Evolutionary conservation across 2,113 vertebrate species (phyloP).

Genomic region (Bos indicus): DNA sequence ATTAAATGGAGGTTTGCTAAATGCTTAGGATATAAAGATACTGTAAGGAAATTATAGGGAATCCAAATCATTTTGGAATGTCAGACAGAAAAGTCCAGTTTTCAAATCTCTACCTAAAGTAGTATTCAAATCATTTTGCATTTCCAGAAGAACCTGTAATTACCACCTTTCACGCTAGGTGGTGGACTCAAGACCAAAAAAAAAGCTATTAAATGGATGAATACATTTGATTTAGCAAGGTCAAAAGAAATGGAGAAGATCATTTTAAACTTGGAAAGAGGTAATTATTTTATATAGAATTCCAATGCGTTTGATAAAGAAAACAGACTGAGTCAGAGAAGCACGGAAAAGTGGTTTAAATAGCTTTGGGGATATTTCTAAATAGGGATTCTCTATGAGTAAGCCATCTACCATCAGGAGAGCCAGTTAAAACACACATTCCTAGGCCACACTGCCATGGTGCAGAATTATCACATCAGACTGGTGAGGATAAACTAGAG

Average conservation of each 20-base stretch:
- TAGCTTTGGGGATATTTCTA: background rate
- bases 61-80: background rate
- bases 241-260: background rate
- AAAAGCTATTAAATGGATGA: background rate
- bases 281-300: background rate
- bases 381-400: background rate
- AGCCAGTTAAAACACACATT: background rate
- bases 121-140: background rate
- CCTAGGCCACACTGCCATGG: rapidly evolving
- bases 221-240: background rate
- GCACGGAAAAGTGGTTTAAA: background rate
- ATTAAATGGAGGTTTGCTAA: constrained; percentile 4
- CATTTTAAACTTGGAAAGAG: background rate
- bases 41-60: background rate
- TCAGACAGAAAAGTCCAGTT: background rate
- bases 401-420: background rate
- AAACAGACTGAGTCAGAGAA: background rate
- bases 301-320: background rate
- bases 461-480: background rate
- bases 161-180: background rate
- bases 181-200: background rate
- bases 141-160: constrained; percentile 15
- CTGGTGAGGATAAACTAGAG: rapidly evolving
- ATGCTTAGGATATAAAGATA: background rate
- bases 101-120: background rate